These are phyloP conservation scores for Leucoraja ocellata DNA, from an alignment of 2,797 vertebrate genomes.

Conservation along the genomic window DNA sequence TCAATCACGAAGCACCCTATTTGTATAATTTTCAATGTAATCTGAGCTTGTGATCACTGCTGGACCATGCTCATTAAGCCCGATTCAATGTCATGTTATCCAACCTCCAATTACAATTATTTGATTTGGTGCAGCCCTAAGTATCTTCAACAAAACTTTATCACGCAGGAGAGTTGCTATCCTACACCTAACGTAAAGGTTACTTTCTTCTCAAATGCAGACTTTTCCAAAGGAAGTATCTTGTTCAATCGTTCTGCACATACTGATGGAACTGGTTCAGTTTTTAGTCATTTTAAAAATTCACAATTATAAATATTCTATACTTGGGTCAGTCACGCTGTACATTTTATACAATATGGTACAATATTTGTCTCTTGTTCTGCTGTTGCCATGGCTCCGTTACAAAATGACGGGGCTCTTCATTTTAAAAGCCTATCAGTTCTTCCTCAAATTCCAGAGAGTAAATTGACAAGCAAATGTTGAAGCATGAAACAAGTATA, in stretches of 20 bases:
- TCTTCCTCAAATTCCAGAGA: background rate
- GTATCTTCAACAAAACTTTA: slow-evolving; percentile 25
- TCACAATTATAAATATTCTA: slow-evolving; percentile 39
- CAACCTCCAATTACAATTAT: background rate
- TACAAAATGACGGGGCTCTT: slow-evolving; percentile 6
- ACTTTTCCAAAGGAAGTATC: slow-evolving; percentile 17
- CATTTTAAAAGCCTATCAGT: background rate
- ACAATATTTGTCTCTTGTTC: slow-evolving; percentile 9
- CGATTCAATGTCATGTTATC: background rate
- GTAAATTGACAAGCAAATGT: background rate
- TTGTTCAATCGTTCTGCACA: slow-evolving; percentile 13
- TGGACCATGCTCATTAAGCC: background rate
- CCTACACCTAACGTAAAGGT: background rate
- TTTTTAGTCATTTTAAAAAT: slow-evolving; percentile 36
- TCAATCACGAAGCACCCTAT: background rate
- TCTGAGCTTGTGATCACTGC: background rate
- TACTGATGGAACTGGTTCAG: slow-evolving; percentile 33
- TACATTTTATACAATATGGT: slow-evolving; percentile 37
- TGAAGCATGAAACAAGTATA: background rate
- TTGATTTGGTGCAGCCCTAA: slow-evolving; percentile 27
- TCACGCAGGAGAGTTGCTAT: slow-evolving; percentile 23
- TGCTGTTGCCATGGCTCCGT: background rate
- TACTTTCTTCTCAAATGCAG: slow-evolving; percentile 27
- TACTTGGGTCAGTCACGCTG: slow-evolving; percentile 32
- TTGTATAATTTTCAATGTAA: background rate